Conservation (phyloP, 2,797 vertebrate genomes). For the Rhinophrynus dorsalis region DNA sequence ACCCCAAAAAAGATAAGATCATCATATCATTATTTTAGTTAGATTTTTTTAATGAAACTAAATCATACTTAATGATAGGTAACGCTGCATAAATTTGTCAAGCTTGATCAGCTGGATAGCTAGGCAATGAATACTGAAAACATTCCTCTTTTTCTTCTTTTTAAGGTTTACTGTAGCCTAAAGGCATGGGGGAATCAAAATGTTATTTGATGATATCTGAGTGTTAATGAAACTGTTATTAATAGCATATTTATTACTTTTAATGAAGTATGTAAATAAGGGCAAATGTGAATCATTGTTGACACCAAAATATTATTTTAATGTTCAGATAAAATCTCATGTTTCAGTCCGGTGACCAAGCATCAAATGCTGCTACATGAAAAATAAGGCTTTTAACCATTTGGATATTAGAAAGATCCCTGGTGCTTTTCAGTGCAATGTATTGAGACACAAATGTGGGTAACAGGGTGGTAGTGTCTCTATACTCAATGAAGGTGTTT, state of each 20-base stretch:
- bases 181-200: slow-evolving; percentile 66
- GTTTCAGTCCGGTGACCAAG: slow-evolving; percentile 56
- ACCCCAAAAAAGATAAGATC: slow-evolving; percentile 34
- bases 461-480: no score
- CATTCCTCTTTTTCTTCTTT: slow-evolving; percentile 59
- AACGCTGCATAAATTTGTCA: slow-evolving; percentile 64
- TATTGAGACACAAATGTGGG: no score
- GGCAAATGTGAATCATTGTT: slow-evolving; percentile 55
- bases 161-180: slow-evolving; percentile 59
- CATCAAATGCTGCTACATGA: slow-evolving; percentile 35
- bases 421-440: no score
- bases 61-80: slow-evolving; percentile 63
- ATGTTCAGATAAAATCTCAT: slow-evolving; percentile 54
- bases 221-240: slow-evolving; percentile 67
- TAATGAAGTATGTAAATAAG: slow-evolving; percentile 65
- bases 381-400: no score
- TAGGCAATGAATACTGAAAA: slow-evolving; percentile 60
- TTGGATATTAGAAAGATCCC: no score
- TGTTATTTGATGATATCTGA: slow-evolving; percentile 64
- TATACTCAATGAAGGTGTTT: no score
- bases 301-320: slow-evolving; percentile 55
- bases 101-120: slow-evolving; percentile 60
- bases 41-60: slow-evolving; percentile 58
- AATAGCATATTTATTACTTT: slow-evolving; percentile 66
- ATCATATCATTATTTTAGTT: slow-evolving; percentile 55